These are phyloP conservation scores for Chymomyza caudatula DNA, from an alignment of 2,888 invertebrate genomes.

Conservation along the genomic window DNA sequence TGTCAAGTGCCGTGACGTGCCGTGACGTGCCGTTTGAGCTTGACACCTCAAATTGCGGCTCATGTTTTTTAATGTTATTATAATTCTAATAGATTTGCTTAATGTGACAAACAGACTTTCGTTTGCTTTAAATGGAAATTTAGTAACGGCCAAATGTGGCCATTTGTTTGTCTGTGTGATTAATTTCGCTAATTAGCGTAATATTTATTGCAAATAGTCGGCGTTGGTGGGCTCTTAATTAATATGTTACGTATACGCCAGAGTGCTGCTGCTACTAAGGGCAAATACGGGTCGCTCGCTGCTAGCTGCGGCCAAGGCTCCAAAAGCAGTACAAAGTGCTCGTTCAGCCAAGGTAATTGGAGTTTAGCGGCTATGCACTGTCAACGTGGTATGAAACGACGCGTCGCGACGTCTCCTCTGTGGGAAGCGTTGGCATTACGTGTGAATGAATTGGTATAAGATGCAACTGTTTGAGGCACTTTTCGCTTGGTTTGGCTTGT, in stretches of 20 bases:
- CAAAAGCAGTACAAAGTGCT: slow-evolving; percentile 61
- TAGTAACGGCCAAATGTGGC: slow-evolving; percentile 32
- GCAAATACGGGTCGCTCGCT: slow-evolving; percentile 29
- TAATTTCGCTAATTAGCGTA: slow-evolving; percentile 57
- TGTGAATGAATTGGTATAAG: slow-evolving; percentile 38
- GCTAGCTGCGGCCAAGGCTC: neutral
- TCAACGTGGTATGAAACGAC: neutral
- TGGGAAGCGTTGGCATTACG: slow-evolving; percentile 43
- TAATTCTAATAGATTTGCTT: slow-evolving; percentile 24
- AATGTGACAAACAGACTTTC: slow-evolving; percentile 46
- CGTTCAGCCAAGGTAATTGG: slow-evolving; percentile 48
- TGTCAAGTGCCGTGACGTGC: neutral
- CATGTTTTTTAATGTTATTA: slow-evolving; percentile 40
- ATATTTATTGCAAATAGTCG: slow-evolving; percentile 27
- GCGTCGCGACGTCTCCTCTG: slow-evolving; percentile 8
- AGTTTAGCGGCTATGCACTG: slow-evolving; percentile 12
- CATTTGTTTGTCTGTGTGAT: slow-evolving; percentile 38
- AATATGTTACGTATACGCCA: slow-evolving; percentile 66
- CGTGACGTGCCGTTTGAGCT: no score
- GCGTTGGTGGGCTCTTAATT: slow-evolving; percentile 48
- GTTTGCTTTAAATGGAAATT: slow-evolving; percentile 25
- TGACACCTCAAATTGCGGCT: slow-evolving; percentile 16
- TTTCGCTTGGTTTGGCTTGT: slow-evolving; percentile 35
- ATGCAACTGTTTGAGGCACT: slow-evolving; percentile 43
- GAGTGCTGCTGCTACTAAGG: slow-evolving; percentile 49